Percentiles rank a stretch among this genome's conserved stretches.
Conservation (phyloP, 2,888 invertebrate species). For the Lithosia quadra region DNA sequence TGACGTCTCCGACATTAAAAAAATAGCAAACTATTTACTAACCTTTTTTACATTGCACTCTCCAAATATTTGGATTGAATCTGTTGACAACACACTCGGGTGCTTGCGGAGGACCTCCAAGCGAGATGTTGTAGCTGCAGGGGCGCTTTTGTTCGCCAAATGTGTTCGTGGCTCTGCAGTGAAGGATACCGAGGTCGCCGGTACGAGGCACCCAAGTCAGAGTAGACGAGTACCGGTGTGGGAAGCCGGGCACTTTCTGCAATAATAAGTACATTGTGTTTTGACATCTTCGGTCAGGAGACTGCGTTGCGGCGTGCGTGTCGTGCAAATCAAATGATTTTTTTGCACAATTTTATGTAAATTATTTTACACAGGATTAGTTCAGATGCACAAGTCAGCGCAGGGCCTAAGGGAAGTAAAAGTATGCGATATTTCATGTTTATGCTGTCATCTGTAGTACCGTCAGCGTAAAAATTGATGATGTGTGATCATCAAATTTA, state of each 20-base stretch:
- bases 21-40: no score
- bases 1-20: no score
- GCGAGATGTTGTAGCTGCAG: conserved; percentile 62
- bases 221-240: conserved; percentile 66
- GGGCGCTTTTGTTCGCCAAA: conserved; percentile 74
- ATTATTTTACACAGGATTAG: no score
- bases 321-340: no score
- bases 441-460: no score
- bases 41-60: conserved; percentile 72
- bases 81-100: conserved; percentile 65
- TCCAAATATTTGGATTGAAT: conserved; percentile 55
- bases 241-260: conserved; percentile 67
- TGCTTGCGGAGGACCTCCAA: conserved; percentile 63
- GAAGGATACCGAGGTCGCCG: conserved; percentile 66
- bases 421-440: no score
- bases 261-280: conserved; percentile 7
- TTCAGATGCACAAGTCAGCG: neutral
- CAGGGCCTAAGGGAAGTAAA: no score
- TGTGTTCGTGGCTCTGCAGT: conserved; percentile 70
- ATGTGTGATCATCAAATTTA: no score
- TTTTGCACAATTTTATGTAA: no score
- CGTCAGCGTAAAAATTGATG: no score
- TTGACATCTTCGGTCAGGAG: no score
- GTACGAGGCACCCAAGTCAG: conserved; percentile 69
- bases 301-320: no score